Conservation (phyloP, 2,113 vertebrate species). For the Podilymbus podiceps region DNA sequence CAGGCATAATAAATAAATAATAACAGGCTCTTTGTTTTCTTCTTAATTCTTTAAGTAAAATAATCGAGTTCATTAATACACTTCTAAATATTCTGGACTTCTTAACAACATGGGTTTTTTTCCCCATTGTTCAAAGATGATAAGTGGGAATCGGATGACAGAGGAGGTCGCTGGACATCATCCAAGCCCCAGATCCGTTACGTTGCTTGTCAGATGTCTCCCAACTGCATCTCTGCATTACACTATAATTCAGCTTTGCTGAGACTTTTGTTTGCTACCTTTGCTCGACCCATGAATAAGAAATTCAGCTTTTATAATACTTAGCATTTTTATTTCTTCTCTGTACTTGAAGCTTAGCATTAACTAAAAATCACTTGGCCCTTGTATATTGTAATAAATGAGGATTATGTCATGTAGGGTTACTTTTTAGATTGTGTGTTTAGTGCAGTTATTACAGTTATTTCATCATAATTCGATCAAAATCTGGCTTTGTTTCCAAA, state of each 20-base stretch:
- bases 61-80: neutral
- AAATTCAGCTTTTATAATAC: neutral
- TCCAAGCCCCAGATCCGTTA: slow-evolving; percentile 66
- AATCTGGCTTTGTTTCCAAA: neutral
- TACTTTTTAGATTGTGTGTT: neutral
- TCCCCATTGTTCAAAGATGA: slow-evolving; percentile 40
- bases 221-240: neutral
- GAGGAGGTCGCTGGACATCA: slow-evolving; percentile 63
- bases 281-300: neutral
- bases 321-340: neutral
- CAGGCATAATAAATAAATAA: neutral
- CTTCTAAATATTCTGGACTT: neutral
- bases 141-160: slow-evolving; percentile 74
- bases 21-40: neutral
- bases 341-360: neutral
- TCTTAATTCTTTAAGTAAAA: neutral
- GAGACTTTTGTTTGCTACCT: neutral
- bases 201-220: neutral
- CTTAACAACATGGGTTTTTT: neutral
- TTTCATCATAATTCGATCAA: neutral
- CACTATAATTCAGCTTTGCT: neutral
- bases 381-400: rapidly evolving
- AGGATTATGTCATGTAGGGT: neutral
- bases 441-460: neutral
- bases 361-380: neutral